Base-by-base conservation (phyloP, 2,888 invertebrate genomes). In the Drosophila barbarae region DNA sequence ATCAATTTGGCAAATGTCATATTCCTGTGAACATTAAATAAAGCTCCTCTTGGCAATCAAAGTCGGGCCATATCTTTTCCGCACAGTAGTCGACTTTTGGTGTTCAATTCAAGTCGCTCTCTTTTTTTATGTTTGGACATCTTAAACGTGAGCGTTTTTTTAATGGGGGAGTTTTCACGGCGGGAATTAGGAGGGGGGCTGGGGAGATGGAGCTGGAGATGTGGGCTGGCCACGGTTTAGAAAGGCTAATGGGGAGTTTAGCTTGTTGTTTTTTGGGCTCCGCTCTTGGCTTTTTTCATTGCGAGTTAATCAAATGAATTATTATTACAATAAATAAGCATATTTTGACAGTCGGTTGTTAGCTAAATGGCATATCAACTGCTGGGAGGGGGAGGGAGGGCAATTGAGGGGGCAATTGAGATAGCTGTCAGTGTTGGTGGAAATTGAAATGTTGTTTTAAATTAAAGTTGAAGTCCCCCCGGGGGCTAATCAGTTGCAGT, bases 161-260 rank as follows among this genome's bases (percentile, higher is more conserved):
- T 61, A 44, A 23, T 41, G 66, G 35, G n/a, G 15, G 35, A 55
- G 34, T 32, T 36, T 6, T 6, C n/a, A 47, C 42, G 51, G 35
- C 28, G 46, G 42, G 26, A 28, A 32, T 30, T 18, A 28, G 47
- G 56, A n/a, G 47, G 64, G 26, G 13, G 39, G 13, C 3, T 26
- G 3, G 6, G 39, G 39, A 39, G 39, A 21, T 41, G 39, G 23
- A 41, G 41, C 13, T 26, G 46, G 36, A 50, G 35, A 51, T 44
- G 63, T 64, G 44, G 60, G 61, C 53, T 55, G 71, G 57, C 65
- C 70, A 70, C 70, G 64, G 67, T 83, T 79, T 79, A 79, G 79
- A 79, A 79, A 79, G 79, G 84, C 79, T 79, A 79, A 79, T 79
- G 79, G 79, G 79, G 79, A 83, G 84, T 83, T 79, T 83, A 77